phyloP scores from a whole-genome alignment of 2,797 vertebrate species.

The Centroberyx gerrardi region DNA sequence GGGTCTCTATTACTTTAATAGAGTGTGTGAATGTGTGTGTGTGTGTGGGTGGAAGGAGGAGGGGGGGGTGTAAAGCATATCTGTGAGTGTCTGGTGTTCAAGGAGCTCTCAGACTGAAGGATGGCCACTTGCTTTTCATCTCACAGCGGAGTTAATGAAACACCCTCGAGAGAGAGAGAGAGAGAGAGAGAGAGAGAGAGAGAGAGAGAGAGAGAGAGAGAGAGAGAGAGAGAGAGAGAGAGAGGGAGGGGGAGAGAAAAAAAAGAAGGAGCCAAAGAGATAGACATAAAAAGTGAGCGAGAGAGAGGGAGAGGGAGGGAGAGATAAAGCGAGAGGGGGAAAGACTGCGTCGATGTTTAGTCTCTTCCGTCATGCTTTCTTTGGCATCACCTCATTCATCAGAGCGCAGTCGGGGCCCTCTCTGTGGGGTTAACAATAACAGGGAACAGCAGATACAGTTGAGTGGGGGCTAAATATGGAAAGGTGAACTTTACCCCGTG shows the following conservation, averaged over 20 bases:
- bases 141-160: constrained; percentile 77
- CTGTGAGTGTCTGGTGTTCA: constrained; percentile 54
- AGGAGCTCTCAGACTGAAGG: constrained; percentile 72
- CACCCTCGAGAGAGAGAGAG: constrained; percentile 59
- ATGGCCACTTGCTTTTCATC: constrained; percentile 78
- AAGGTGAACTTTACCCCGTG: constrained; percentile 45
- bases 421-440: constrained; percentile 69
- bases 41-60: constrained; percentile 14
- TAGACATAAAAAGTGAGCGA: constrained; percentile 2
- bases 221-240: constrained; percentile 25
- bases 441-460: constrained; percentile 47
- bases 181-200: constrained; percentile 29
- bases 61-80: constrained; percentile 47
- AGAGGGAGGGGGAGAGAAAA: constrained; percentile 19
- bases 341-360: constrained; percentile 71
- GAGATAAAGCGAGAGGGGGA: constrained; percentile 50
- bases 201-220: constrained; percentile 19
- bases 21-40: constrained; percentile 25
- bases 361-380: constrained; percentile 71
- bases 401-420: constrained; percentile 45
- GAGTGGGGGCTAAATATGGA: constrained; percentile 57
- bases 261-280: constrained; percentile 10
- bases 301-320: constrained; percentile 16
- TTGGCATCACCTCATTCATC: constrained; percentile 76
- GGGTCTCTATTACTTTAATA: constrained; percentile 74